Conservation (phyloP, 1,140 invertebrate genomes). For the Sarcophaga bullata region DNA sequence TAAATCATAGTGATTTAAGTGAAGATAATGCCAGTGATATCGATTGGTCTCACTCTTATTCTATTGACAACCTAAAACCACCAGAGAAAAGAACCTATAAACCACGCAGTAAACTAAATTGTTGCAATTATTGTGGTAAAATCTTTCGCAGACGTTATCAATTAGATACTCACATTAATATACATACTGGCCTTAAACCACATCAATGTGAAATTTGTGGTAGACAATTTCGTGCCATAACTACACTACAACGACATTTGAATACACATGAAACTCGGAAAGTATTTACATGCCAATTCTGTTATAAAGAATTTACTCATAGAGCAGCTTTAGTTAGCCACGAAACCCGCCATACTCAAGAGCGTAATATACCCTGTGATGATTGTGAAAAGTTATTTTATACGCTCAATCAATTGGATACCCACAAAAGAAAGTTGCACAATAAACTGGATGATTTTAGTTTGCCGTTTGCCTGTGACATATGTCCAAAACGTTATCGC, state of each 20-base stretch:
- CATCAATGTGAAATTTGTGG: constrained; percentile 72
- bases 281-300: constrained; percentile 46
- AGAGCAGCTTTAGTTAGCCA: constrained; percentile 49
- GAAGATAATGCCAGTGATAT: neutral
- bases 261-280: constrained; percentile 47
- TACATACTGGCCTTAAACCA: constrained; percentile 72
- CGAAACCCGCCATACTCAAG: constrained; percentile 49
- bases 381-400: constrained; percentile 49
- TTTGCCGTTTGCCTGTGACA: constrained; percentile 48
- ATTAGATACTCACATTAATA: constrained; percentile 68
- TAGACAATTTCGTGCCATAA: constrained; percentile 63
- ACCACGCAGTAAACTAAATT: constrained; percentile 45
- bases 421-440: constrained; percentile 49
- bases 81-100: constrained; percentile 43
- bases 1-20: neutral
- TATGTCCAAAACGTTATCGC: constrained; percentile 49
- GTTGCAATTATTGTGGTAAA: constrained; percentile 49
- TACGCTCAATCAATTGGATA: constrained; percentile 50
- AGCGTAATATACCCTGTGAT: constrained; percentile 44
- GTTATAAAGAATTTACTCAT: constrained; percentile 47
- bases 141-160: constrained; percentile 48
- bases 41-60: constrained; percentile 13
- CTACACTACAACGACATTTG: constrained; percentile 48
- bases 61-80: neutral
- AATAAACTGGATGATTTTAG: neutral